Evolutionary conservation across 2,888 invertebrate genomes (phyloP).

Genomic region (Blera fallax): DNA sequence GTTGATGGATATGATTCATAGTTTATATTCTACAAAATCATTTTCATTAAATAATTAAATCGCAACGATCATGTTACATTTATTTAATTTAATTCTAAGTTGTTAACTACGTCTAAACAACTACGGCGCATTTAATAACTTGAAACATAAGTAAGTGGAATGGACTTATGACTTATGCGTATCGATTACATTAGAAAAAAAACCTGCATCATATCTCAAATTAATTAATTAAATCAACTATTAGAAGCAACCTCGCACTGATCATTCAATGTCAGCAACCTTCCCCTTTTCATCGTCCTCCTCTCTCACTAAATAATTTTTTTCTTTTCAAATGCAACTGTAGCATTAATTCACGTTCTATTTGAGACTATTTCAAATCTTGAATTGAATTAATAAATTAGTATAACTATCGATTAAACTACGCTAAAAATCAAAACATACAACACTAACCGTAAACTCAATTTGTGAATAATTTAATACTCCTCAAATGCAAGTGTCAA

Average conservation of each 20-base stretch:
- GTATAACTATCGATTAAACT: too few species aligned
- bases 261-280: slow-evolving; percentile 52
- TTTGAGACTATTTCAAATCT: too few species aligned
- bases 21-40: neutral
- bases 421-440: slow-evolving; percentile 6
- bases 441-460: neutral
- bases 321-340: slow-evolving; percentile 1
- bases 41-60: neutral
- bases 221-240: slow-evolving; percentile 34
- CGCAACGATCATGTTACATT: neutral
- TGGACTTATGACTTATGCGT: neutral
- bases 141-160: neutral
- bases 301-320: neutral
- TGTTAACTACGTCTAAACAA: neutral
- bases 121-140: neutral
- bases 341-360: slow-evolving; percentile 32
- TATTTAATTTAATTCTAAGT: neutral
- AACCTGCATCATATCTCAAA: neutral
- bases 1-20: neutral
- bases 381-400: too few species aligned
- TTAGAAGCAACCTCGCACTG: slow-evolving; percentile 16
- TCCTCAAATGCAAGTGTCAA: neutral
- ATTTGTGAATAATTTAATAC: neutral
- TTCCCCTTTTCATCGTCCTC: slow-evolving; percentile 11
- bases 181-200: slow-evolving; percentile 4